A percentile compares a stretch with the other conserved stretches of the same genome.
phyloP scores from a whole-genome alignment of 2,113 vertebrate genomes.

The Cichladusa arquata region DNA sequence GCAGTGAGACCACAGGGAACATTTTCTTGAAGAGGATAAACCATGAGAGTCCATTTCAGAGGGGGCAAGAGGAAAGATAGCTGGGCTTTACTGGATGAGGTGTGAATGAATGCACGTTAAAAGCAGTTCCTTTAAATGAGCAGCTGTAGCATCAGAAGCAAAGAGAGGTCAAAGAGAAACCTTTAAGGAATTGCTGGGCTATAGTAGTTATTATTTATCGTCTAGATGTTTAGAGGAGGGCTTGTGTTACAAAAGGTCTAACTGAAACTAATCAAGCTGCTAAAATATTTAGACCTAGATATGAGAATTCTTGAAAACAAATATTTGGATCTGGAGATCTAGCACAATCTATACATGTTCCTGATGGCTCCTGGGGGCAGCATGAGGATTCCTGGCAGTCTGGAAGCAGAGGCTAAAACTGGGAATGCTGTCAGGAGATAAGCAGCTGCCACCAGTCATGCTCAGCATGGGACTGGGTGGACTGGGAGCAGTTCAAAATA shows the following conservation, averaged over 20 bases:
- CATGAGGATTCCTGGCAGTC: not conserved
- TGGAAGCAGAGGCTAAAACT: not conserved
- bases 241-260: not conserved
- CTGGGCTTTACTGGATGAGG: not conserved
- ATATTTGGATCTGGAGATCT: not conserved
- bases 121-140: not conserved
- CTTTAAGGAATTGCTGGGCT: not conserved
- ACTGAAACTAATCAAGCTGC: not conserved
- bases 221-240: not conserved
- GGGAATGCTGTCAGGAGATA: not conserved
- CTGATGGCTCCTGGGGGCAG: not conserved
- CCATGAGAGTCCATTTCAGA: not conserved
- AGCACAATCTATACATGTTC: not conserved
- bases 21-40: not conserved
- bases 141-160: not conserved
- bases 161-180: not conserved
- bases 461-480: not conserved
- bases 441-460: not conserved
- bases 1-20: accelerated
- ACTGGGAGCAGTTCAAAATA: not conserved
- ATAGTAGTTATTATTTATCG: not conserved
- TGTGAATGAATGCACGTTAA: not conserved
- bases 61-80: not conserved
- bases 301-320: not conserved
- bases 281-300: not conserved